Conservation (phyloP, 1,140 invertebrate species). For the Dreissena polymorpha region DNA sequence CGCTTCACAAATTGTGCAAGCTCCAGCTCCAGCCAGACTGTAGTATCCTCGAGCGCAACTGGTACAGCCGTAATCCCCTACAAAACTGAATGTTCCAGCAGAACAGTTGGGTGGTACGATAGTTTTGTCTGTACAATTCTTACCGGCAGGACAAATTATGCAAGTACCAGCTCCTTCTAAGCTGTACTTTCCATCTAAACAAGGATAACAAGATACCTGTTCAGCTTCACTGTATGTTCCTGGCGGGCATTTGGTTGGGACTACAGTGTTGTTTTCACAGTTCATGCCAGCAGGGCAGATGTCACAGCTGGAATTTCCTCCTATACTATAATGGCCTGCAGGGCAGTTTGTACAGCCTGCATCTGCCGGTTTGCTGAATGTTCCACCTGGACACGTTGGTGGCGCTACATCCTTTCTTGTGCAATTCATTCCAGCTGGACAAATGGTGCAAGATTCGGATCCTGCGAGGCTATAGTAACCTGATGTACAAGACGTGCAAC, state of each 20-base stretch:
- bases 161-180: constrained; percentile 49
- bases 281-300: constrained; percentile 62
- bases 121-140: constrained; percentile 55
- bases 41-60: constrained; percentile 54
- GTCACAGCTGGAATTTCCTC: constrained; percentile 20
- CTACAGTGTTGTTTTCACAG: constrained; percentile 29
- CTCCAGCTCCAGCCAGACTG: constrained; percentile 49
- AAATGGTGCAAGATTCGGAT: constrained; percentile 56
- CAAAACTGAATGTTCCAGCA: constrained; percentile 29
- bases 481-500: constrained; percentile 57
- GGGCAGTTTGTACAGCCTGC: constrained; percentile 48
- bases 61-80: constrained; percentile 26
- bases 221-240: constrained; percentile 60
- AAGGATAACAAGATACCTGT: constrained; percentile 56
- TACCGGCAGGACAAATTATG: constrained; percentile 61
- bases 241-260: constrained; percentile 46
- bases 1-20: constrained; percentile 58
- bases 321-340: constrained; percentile 51
- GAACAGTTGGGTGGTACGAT: constrained; percentile 29
- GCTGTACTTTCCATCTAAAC: constrained; percentile 61
- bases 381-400: constrained; percentile 54
- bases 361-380: constrained; percentile 38
- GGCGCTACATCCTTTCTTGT: constrained; percentile 23
- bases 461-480: constrained; percentile 59
- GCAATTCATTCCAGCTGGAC: constrained; percentile 61